phyloP scores from a whole-genome alignment of 2,888 invertebrate species.

The Unio pictorum region DNA sequence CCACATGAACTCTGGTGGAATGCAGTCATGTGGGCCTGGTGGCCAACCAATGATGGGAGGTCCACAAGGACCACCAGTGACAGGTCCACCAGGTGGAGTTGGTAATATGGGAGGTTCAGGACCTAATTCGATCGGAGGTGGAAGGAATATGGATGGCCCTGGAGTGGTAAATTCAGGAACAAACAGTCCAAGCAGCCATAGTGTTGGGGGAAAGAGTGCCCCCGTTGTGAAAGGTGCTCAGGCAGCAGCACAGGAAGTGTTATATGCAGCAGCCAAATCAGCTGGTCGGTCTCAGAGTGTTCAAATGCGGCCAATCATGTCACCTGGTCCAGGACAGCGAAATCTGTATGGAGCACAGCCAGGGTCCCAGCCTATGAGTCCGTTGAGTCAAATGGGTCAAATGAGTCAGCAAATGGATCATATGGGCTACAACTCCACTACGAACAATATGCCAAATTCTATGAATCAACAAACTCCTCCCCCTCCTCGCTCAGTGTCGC shows the following conservation, averaged over 20 bases:
- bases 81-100: constrained; percentile 11
- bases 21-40: not conserved
- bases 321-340: constrained; percentile 33
- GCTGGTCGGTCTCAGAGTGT: constrained; percentile 40
- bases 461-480: constrained; percentile 17
- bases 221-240: constrained; percentile 62
- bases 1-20: constrained; percentile 30
- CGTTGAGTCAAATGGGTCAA: constrained; percentile 43
- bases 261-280: constrained; percentile 65
- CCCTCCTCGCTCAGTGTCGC: constrained; percentile 43
- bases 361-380: constrained; percentile 33
- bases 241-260: constrained; percentile 67
- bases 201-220: constrained; percentile 24
- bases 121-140: constrained; percentile 37
- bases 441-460: constrained; percentile 39
- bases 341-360: constrained; percentile 46
- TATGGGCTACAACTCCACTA: constrained; percentile 45
- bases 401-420: constrained; percentile 57
- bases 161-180: constrained; percentile 24
- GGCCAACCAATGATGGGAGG: constrained; percentile 14
- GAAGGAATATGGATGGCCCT: constrained; percentile 30
- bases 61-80: constrained; percentile 10
- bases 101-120: constrained; percentile 40
- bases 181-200: constrained; percentile 25
- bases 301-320: constrained; percentile 26